Evolutionary conservation across 2,888 invertebrate genomes (phyloP).

Genomic region (Melieria picta): DNA sequence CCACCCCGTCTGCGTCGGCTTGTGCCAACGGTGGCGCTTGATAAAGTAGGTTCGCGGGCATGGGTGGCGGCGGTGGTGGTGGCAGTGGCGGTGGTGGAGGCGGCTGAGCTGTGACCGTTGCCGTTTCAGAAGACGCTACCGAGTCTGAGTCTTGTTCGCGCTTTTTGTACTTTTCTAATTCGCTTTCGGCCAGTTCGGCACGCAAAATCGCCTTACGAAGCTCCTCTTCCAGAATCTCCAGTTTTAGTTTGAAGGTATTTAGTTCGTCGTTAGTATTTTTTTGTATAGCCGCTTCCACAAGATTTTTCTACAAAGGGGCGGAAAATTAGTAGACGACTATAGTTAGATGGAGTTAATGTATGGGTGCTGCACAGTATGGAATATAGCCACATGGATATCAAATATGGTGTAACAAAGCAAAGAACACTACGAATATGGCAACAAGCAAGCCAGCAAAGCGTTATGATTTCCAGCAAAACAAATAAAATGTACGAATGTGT

Average conservation of each 20-base stretch:
- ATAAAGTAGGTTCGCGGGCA: conserved; percentile 58
- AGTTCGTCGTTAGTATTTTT: conserved; percentile 68
- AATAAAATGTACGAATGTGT: too few relatives aligned
- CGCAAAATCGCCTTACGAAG: conserved; percentile 67
- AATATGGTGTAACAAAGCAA: neutral
- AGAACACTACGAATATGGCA: conserved; percentile 11
- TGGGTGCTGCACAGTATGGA: neutral
- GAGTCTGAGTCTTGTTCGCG: conserved; percentile 33
- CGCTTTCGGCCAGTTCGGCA: conserved; percentile 69
- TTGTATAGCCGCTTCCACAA: conserved; percentile 69
- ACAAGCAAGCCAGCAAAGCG: neutral
- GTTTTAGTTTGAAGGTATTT: conserved; percentile 70
- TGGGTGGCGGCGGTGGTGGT: conserved; percentile 62
- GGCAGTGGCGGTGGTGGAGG: conserved; percentile 63
- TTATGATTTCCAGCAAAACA: too few relatives aligned
- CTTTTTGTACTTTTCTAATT: conserved; percentile 58
- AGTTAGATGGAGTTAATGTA: conserved; percentile 43
- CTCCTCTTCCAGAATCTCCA: conserved; percentile 70
- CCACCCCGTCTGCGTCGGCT: conserved; percentile 8
- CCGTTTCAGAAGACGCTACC: conserved; percentile 53
- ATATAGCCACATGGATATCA: neutral
- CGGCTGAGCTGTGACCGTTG: conserved; percentile 49
- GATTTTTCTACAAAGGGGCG: conserved; percentile 65
- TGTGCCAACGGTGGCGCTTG: conserved; percentile 39
- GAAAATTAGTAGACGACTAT: conserved; percentile 58